Evolutionary conservation across 2,113 vertebrate genomes (phyloP).

Genomic region (Petaurus breviceps): DNA sequence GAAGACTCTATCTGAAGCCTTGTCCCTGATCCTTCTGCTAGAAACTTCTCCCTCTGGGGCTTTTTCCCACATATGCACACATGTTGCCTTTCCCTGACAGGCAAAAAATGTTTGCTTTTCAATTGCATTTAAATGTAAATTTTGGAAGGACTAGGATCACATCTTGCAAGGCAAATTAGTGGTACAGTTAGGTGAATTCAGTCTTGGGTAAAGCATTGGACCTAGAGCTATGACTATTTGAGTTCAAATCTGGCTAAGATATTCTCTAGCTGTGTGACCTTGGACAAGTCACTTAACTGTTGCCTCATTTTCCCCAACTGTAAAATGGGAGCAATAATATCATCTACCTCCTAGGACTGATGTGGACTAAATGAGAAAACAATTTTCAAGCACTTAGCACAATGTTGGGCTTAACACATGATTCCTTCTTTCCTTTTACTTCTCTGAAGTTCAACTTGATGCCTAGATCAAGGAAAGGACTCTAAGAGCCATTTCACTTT

Average conservation of each 20-base stretch:
- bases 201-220: neutral
- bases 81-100: neutral
- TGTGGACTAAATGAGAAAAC: neutral
- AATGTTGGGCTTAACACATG: neutral
- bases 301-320: neutral
- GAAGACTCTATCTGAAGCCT: neutral
- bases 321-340: neutral
- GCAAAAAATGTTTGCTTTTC: neutral
- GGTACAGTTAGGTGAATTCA: neutral
- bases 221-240: neutral
- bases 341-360: neutral
- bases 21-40: neutral
- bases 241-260: neutral
- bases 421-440: neutral
- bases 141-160: neutral
- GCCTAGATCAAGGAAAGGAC: neutral
- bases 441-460: neutral
- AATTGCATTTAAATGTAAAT: neutral
- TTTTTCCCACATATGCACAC: neutral
- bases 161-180: neutral
- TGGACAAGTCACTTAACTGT: neutral
- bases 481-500: neutral
- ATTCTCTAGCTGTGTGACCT: neutral
- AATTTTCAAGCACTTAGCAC: neutral
- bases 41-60: neutral